Evolutionary conservation across 64 coral and sea anemone genomes (phyloP).

Genomic region (Hydrozoanthus tunicans): DNA sequence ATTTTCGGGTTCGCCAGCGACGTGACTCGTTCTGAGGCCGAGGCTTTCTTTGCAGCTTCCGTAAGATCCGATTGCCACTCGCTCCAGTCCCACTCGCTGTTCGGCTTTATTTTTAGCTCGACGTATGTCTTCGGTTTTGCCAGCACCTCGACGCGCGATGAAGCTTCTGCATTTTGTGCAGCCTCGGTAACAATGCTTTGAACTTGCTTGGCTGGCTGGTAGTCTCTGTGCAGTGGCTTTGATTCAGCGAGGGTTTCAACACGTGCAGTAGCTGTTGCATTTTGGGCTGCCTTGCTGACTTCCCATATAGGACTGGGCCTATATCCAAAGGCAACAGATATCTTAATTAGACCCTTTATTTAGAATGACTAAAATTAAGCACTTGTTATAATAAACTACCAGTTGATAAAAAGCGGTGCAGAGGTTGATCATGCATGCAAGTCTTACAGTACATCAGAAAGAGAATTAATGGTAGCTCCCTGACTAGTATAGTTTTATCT

Average conservation of each 20-base stretch:
- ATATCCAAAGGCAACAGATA: not conserved
- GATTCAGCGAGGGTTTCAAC: constrained; percentile 76
- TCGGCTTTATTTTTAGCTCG: constrained; percentile 86
- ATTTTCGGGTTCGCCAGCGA: constrained; percentile 73
- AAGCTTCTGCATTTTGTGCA: constrained; percentile 74
- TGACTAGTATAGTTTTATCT: too few species aligned
- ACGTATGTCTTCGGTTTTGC: constrained; percentile 77
- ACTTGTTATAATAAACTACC: too few species aligned
- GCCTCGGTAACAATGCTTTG: constrained; percentile 75
- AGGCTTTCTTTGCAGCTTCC: constrained; percentile 79
- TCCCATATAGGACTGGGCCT: constrained; percentile 90
- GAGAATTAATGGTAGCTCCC: too few species aligned
- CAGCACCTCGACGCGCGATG: constrained; percentile 66
- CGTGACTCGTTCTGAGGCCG: constrained; percentile 72
- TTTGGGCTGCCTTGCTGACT: constrained; percentile 78
- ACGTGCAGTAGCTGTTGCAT: constrained; percentile 60
- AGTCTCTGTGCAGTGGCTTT: constrained; percentile 86
- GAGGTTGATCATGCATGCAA: too few species aligned
- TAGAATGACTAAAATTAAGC: too few species aligned
- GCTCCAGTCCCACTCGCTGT: constrained; percentile 98
- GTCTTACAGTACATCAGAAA: too few species aligned
- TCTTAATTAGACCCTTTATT: not conserved
- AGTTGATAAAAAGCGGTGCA: too few species aligned
- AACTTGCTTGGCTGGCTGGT: constrained; percentile 78
- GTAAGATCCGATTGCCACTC: constrained; percentile 88